These are phyloP conservation scores for Adelosebastes latens DNA, from an alignment of 2,797 vertebrate genomes.

Conservation along the genomic window DNA sequence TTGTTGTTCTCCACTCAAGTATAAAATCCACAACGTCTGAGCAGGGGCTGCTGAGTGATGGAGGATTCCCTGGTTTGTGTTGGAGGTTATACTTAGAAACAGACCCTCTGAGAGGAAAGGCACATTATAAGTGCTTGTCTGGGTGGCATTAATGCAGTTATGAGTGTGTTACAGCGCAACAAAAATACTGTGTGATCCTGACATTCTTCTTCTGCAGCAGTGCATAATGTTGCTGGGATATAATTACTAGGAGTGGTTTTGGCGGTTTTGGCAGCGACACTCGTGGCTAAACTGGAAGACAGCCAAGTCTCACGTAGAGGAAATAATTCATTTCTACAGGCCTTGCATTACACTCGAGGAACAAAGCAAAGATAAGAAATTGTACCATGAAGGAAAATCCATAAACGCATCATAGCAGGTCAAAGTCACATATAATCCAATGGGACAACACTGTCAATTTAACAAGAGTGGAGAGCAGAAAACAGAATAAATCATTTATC, in stretches of 20 bases:
- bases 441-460: not conserved
- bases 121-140: not conserved
- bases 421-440: not conserved
- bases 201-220: not conserved
- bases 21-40: conserved; percentile 18
- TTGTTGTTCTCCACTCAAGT: conserved; percentile 23
- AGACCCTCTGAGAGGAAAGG: not conserved
- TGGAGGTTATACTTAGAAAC: conserved; percentile 12
- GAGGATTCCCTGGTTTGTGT: conserved; percentile 1
- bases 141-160: not conserved
- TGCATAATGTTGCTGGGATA: not conserved
- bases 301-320: not conserved
- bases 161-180: not conserved
- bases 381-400: not conserved
- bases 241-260: conserved; percentile 18
- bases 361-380: not conserved
- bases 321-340: conserved; percentile 12
- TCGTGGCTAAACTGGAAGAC: not conserved
- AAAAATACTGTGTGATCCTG: not conserved
- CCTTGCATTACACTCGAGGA: not conserved
- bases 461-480: not conserved
- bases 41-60: conserved; percentile 9
- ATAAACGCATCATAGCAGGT: not conserved
- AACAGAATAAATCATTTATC: not conserved
- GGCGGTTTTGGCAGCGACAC: conserved; percentile 37